Conservation (phyloP, 2,113 vertebrate genomes). For the Columba livia region DNA sequence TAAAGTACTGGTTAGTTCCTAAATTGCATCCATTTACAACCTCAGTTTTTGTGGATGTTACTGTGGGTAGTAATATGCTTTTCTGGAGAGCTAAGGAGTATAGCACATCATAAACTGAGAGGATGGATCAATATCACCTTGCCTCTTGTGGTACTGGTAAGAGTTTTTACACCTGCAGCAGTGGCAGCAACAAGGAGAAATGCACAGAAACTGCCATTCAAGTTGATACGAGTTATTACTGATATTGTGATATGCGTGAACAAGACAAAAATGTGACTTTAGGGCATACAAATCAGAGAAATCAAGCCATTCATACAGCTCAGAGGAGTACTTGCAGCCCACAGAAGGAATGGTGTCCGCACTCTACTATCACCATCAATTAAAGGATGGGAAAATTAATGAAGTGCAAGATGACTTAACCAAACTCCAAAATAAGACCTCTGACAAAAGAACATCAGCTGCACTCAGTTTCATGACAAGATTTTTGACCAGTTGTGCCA, state of each 20-base stretch:
- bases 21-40: neutral
- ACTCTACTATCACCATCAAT: neutral
- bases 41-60: neutral
- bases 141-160: neutral
- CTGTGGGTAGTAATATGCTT: neutral
- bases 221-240: neutral
- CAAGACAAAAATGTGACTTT: neutral
- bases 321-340: neutral
- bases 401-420: neutral
- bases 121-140: neutral
- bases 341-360: neutral
- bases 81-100: neutral
- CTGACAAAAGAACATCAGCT: neutral
- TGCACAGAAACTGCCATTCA: neutral
- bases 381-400: neutral
- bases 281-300: neutral
- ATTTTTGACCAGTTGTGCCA: neutral
- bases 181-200: neutral
- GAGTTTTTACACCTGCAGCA: neutral
- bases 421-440: neutral
- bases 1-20: neutral
- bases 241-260: accelerated
- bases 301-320: neutral
- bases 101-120: neutral
- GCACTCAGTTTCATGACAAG: neutral